phyloP scores from a whole-genome alignment of 2,888 invertebrate genomes.

The Aquatica leii region DNA sequence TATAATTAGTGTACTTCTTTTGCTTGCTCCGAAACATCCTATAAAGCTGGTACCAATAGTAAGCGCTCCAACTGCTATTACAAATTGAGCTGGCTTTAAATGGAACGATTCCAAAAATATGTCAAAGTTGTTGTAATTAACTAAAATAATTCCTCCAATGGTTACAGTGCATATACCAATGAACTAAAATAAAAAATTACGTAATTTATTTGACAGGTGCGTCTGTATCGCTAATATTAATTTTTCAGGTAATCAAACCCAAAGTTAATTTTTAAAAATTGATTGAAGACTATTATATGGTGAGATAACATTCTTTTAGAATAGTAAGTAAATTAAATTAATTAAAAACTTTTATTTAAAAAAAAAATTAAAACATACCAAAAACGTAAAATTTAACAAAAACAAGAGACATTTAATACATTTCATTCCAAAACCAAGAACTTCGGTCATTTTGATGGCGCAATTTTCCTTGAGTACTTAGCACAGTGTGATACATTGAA shows the following conservation, averaged over 20 bases:
- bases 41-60: conserved; percentile 80
- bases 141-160: conserved; percentile 69
- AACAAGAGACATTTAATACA: conserved; percentile 73
- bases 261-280: no score
- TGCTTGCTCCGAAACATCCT: conserved; percentile 84
- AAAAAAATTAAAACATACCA: conserved; percentile 62
- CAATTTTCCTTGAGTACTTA: not conserved
- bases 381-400: conserved; percentile 71
- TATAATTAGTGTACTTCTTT: conserved; percentile 77
- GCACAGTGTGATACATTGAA: no score
- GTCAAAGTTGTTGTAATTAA: conserved; percentile 67
- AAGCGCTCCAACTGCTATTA: conserved; percentile 78
- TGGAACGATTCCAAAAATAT: conserved; percentile 68
- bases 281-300: no score
- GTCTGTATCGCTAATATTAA: no score
- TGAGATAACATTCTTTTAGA: no score
- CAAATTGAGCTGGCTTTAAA: conserved; percentile 77
- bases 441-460: conserved; percentile 45
- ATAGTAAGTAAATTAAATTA: no score
- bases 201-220: no score
- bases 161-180: conserved; percentile 72
- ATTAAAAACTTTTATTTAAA: not conserved
- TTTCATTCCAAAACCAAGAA: conserved; percentile 67
- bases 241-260: no score
- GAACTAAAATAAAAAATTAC: conserved; percentile 41